Evolutionary conservation across 2,888 invertebrate species (phyloP).

Genomic region (Melipona beecheii): DNA sequence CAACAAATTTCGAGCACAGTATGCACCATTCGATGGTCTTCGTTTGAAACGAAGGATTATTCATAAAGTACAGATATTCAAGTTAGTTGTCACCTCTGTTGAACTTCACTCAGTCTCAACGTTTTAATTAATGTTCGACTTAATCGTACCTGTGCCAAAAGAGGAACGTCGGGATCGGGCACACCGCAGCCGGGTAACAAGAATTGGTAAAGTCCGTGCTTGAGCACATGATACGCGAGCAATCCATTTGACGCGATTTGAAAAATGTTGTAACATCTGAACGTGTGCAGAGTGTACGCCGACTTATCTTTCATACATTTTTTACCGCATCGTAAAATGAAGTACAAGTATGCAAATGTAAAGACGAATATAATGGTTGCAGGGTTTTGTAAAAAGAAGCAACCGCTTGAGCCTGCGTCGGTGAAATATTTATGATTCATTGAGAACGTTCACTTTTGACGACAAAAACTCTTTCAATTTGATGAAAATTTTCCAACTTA

Average conservation of each 20-base stretch:
- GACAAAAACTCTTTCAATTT: background rate
- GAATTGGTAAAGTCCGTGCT: constrained; percentile 8
- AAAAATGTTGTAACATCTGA: constrained; percentile 91
- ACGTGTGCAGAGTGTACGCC: constrained; percentile 87
- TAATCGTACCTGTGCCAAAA: background rate
- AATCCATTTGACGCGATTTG: constrained; percentile 86
- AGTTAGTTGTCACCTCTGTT: background rate
- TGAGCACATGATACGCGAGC: constrained; percentile 86
- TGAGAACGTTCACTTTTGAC: too few species aligned
- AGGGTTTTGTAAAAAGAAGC: constrained; percentile 85
- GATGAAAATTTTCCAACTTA: constrained; percentile 15
- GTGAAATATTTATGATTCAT: background rate
- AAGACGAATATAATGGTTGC: constrained; percentile 84
- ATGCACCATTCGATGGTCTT: constrained; percentile 85
- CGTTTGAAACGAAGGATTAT: constrained; percentile 66
- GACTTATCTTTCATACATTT: constrained; percentile 89
- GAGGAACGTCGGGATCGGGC: too few species aligned
- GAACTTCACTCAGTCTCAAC: background rate
- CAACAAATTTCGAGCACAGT: constrained; percentile 87
- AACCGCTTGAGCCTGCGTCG: background rate
- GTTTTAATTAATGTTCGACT: background rate
- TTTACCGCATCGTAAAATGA: constrained; percentile 86
- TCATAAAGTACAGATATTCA: background rate
- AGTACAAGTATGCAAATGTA: constrained; percentile 85
- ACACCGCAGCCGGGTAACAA: background rate